Base-by-base conservation (phyloP, 1,140 invertebrate species). In the Drosophila paulistorum region DNA sequence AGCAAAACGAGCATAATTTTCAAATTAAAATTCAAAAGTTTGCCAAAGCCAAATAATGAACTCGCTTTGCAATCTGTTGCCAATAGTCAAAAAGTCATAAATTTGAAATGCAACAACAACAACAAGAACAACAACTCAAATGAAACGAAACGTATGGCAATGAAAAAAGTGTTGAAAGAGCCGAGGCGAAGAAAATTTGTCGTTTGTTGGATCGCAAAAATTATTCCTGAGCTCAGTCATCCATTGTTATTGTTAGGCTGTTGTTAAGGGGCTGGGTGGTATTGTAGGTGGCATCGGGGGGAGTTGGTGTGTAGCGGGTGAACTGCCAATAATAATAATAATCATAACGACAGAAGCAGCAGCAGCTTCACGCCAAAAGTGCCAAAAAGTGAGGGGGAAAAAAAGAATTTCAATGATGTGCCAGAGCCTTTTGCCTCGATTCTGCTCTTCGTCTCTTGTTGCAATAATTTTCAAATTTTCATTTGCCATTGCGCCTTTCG, bases 11-110 rank as follows among this genome's bases (percentile, higher is more conserved):
- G 80, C 84, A 89, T 89, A 87, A 87, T 87, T 87, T 79, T 75
- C 84, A 71, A 84, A 89, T 89, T 89, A 84, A 89, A 89, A 89
- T 89, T 89, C 85, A 90, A 89, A 89, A 89, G 74, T 89, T 89
- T 87, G 65, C 76, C 71, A 65, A 30, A 64, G 71, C 83, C 77
- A 83, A 70, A 89, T 89, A 89, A 89, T 89, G 77, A 81, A 89
- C 85, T 83, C 63, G 76, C 72, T 69, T 39, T 58, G 57, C 84
- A 89, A 90, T 90, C 85, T 89, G 84, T 89, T 89, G 81, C 85
- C 84, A 89, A 90, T 89, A 89, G 81, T 89, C 85, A 89, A 89
- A 85, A 89, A 84, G 58, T 90, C 84, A 89, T 89, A 89, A 89
- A 89, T 89, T 81, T 84, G 74, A 68, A 89, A 81, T 89, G 84